phyloP scores from a whole-genome alignment of 2,888 invertebrate genomes.

The Julus scandinavius region DNA sequence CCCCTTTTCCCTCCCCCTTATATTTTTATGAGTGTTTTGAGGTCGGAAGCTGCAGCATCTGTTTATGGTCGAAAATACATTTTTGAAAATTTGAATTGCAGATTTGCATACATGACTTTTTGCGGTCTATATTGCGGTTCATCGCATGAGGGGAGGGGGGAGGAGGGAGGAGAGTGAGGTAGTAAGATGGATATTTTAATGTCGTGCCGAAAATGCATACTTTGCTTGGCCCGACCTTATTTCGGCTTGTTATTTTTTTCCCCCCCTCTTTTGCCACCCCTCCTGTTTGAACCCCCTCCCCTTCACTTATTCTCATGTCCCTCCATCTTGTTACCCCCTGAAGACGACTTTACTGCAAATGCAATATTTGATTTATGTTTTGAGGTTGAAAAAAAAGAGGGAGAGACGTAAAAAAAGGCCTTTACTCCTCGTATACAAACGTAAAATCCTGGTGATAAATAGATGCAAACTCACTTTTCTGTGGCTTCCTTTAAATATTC shows the following conservation, averaged over 20 bases:
- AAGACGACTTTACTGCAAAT: conserved; percentile 33
- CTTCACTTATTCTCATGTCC: neutral
- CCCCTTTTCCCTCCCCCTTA: neutral
- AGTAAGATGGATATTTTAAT: conserved; percentile 5
- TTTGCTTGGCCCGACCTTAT: conserved; percentile 8
- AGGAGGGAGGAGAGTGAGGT: neutral
- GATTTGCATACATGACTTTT: conserved; percentile 12
- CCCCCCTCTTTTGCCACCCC: neutral
- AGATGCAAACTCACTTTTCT: neutral
- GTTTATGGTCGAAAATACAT: conserved; percentile 33
- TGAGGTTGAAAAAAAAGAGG: neutral
- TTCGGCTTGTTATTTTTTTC: neutral
- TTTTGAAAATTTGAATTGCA: conserved; percentile 33
- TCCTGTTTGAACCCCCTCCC: neutral
- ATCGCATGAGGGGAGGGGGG: neutral
- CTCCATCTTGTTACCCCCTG: neutral
- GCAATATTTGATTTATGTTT: conserved; percentile 25
- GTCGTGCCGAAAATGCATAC: conserved; percentile 4
- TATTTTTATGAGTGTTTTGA: conserved; percentile 33
- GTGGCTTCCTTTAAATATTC: neutral
- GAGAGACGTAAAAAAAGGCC: neutral
- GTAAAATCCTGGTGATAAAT: neutral
- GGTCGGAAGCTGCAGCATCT: conserved; percentile 33
- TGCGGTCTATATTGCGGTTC: neutral
- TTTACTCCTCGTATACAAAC: neutral